Evolutionary conservation across 2,797 vertebrate species (phyloP).

Genomic region (Enteromius viviparus): DNA sequence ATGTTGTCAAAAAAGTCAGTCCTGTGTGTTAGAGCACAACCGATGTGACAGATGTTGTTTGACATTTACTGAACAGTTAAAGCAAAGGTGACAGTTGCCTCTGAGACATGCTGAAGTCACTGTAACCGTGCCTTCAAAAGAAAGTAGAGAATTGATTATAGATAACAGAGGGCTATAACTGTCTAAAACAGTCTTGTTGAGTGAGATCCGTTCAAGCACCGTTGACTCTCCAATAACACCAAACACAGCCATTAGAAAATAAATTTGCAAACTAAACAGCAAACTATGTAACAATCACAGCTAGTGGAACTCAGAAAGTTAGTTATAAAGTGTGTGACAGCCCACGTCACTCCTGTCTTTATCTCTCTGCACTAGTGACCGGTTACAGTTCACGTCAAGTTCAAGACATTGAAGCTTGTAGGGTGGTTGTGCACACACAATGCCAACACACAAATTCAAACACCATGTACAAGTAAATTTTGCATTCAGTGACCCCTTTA

Average conservation of each 20-base stretch:
- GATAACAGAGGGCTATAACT: neutral
- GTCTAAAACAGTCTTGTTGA: neutral
- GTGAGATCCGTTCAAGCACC: slow-evolving; percentile 1
- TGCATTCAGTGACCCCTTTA: too few species aligned
- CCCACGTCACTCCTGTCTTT: neutral
- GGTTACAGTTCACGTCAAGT: neutral
- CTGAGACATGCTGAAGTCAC: neutral
- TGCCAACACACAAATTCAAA: too few species aligned
- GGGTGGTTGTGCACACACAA: too few species aligned
- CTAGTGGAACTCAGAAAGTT: neutral
- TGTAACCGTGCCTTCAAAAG: neutral
- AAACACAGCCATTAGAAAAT: neutral
- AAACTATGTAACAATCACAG: neutral
- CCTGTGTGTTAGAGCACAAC: neutral
- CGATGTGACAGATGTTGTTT: neutral
- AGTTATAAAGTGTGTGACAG: neutral
- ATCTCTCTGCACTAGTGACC: neutral
- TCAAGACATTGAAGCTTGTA: neutral
- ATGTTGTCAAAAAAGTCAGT: neutral
- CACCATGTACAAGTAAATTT: too few species aligned
- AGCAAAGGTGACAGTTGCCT: neutral
- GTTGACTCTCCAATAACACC: slow-evolving; percentile 8
- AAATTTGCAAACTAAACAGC: neutral
- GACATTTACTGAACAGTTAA: slow-evolving; percentile 14
- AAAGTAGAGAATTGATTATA: neutral